Conservation (phyloP, 2,113 vertebrate genomes). For the Oncorhynchus clarkii region DNA sequence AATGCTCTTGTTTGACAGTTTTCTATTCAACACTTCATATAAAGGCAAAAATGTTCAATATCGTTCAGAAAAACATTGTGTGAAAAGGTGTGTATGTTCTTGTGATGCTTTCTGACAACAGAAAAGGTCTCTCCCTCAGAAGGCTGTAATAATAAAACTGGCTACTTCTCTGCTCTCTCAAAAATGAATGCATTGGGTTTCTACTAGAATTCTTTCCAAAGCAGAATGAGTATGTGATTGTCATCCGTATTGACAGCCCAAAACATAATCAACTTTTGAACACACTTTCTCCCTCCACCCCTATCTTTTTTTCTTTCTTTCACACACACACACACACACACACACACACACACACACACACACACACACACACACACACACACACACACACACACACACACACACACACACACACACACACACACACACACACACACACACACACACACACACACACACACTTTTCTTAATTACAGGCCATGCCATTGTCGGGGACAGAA, state of each 20-base stretch:
- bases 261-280: constrained; percentile 57
- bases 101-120: constrained; percentile 24
- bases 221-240: constrained; percentile 53
- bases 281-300: not conserved
- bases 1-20: too few relatives aligned
- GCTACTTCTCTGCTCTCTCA: constrained; percentile 24
- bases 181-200: constrained; percentile 28
- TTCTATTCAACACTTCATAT: too few relatives aligned
- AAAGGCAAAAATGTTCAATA: too few relatives aligned
- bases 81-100: constrained; percentile 39
- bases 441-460: constrained; percentile 20
- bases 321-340: constrained; percentile 19
- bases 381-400: constrained; percentile 9
- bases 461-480: constrained; percentile 59
- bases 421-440: not conserved
- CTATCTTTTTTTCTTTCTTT: constrained; percentile 9
- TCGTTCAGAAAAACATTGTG: too few relatives aligned
- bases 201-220: constrained; percentile 41
- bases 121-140: constrained; percentile 22
- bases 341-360: constrained; percentile 4
- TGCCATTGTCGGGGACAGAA: constrained; percentile 38
- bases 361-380: constrained; percentile 22
- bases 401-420: not conserved
- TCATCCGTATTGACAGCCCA: constrained; percentile 44
- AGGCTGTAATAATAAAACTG: constrained; percentile 32